These are phyloP conservation scores for Parthenolecanium corni DNA, from an alignment of 2,888 invertebrate species.

Conservation along the genomic window DNA sequence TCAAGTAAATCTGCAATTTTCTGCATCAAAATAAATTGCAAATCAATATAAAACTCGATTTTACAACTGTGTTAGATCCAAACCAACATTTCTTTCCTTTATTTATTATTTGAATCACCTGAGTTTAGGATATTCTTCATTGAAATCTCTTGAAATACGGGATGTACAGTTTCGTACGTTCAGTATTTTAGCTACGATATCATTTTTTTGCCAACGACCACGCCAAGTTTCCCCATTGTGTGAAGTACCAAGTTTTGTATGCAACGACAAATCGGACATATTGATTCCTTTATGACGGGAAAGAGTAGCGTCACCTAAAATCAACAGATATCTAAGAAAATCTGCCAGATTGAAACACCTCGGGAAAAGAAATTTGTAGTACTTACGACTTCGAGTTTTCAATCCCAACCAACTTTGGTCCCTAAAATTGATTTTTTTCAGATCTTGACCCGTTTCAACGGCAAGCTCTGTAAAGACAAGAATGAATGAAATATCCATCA, in stretches of 20 bases:
- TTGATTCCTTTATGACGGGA: constrained; percentile 95
- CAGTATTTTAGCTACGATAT: constrained; percentile 91
- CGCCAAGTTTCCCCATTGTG: constrained; percentile 81
- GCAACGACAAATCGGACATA: constrained; percentile 74
- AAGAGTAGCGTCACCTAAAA: constrained; percentile 74
- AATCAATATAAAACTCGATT: too few species aligned
- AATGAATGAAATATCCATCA: too few species aligned
- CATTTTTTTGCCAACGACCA: constrained; percentile 96
- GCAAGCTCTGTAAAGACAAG: constrained; percentile 62
- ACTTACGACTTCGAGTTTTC: constrained; percentile 78
- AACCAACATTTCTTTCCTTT: too few species aligned
- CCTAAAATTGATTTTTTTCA: constrained; percentile 91
- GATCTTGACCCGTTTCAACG: constrained; percentile 78
- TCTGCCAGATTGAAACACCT: too few species aligned
- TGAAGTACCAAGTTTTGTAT: constrained; percentile 67
- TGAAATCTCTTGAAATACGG: constrained; percentile 87
- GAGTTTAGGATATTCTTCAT: constrained; percentile 94
- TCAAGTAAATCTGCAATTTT: too few species aligned
- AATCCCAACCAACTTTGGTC: constrained; percentile 95
- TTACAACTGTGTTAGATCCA: too few species aligned
- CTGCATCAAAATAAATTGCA: too few species aligned
- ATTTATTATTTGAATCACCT: constrained; percentile 42
- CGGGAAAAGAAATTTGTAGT: too few species aligned
- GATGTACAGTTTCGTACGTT: constrained; percentile 80
- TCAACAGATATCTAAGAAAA: too few species aligned